phyloP scores from a whole-genome alignment of 92 coral and sea anemone genomes.

The Meandrina meandrites region DNA sequence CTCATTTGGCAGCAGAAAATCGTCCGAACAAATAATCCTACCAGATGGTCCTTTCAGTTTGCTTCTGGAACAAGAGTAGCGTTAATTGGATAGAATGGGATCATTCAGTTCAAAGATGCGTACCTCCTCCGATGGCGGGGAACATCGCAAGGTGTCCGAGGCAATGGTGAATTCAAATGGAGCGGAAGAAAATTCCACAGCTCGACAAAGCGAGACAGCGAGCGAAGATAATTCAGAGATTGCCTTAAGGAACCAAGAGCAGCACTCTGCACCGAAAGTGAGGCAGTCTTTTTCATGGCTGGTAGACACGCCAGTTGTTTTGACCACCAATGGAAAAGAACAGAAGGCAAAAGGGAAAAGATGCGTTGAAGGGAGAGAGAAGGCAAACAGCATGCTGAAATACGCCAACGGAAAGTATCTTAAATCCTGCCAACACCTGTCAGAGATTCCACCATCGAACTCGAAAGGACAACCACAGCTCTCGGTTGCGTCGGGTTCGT shows the following conservation, averaged over 20 bases:
- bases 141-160: background rate
- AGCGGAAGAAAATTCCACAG: background rate
- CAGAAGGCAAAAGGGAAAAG: background rate
- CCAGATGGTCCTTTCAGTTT: background rate
- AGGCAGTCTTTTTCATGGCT: background rate
- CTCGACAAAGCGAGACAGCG: background rate
- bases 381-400: background rate
- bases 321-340: conserved; percentile 8
- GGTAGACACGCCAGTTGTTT: conserved; percentile 7
- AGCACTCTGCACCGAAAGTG: background rate
- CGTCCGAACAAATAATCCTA: too few species aligned
- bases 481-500: background rate
- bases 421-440: background rate
- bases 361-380: background rate
- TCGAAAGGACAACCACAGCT: background rate
- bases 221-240: background rate
- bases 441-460: conserved; percentile 13
- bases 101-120: background rate
- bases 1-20: too few species aligned
- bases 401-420: background rate
- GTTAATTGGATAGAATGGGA: background rate
- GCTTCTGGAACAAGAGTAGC: background rate
- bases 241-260: background rate
- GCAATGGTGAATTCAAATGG: background rate
- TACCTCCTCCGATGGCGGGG: background rate